A percentile compares a stretch with the other conserved stretches of the same genome.
These are phyloP conservation scores for Itoplectis maculator DNA, from an alignment of 2,888 invertebrate genomes.

Conservation along the genomic window DNA sequence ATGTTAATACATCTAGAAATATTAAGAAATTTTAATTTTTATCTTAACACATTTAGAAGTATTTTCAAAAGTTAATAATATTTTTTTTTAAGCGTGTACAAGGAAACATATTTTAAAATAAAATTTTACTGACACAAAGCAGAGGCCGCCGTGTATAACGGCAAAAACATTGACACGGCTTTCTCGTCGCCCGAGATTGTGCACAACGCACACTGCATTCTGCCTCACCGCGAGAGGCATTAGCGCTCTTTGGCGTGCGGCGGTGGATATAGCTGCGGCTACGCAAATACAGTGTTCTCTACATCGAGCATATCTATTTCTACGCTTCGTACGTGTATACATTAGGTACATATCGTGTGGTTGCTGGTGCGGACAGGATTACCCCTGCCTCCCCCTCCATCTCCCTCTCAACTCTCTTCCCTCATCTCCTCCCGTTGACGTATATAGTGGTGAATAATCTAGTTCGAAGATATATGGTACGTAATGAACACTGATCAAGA, in stretches of 20 bases:
- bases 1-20: too few relatives aligned
- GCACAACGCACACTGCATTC: conserved; percentile 25
- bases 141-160: too few relatives aligned
- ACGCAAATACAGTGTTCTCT: neutral
- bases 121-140: too few relatives aligned
- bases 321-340: conserved; percentile 25
- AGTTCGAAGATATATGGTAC: conserved; percentile 20
- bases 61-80: too few relatives aligned
- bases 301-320: conserved; percentile 26
- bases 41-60: too few relatives aligned
- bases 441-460: conserved; percentile 26
- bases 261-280: conserved; percentile 1
- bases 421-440: too few relatives aligned
- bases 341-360: conserved; percentile 35
- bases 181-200: neutral
- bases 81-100: too few relatives aligned
- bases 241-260: conserved; percentile 26
- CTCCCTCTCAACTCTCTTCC: too few relatives aligned
- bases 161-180: neutral
- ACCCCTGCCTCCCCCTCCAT: too few relatives aligned
- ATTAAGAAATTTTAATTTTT: too few relatives aligned
- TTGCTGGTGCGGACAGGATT: conserved; percentile 51
- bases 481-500: conserved; percentile 49
- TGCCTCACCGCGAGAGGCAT: conserved; percentile 46
- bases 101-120: too few relatives aligned